These are phyloP conservation scores for Pelmatolapia mariae DNA, from an alignment of 2,113 vertebrate genomes.

Conservation along the genomic window DNA sequence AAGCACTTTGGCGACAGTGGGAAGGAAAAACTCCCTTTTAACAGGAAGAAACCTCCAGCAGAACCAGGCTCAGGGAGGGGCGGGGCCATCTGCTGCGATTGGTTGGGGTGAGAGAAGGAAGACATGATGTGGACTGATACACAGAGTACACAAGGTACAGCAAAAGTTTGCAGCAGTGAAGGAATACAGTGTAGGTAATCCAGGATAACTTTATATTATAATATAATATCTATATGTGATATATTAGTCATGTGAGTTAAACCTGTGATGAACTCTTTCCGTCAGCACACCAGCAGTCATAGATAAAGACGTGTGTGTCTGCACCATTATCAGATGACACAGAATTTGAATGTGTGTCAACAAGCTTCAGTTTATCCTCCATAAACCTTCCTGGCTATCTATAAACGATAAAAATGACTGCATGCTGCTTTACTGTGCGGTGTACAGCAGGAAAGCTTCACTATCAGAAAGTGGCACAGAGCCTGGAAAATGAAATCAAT, in stretches of 20 bases:
- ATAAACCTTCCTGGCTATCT: not conserved
- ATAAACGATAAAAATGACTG: not conserved
- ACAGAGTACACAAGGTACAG: not conserved
- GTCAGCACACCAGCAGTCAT: not conserved
- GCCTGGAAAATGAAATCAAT: not conserved
- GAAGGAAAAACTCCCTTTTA: not conserved
- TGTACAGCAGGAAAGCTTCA: not conserved
- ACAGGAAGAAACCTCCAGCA: fast-evolving
- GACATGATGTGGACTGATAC: not conserved
- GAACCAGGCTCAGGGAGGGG: not conserved
- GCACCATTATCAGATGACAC: not conserved
- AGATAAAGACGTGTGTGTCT: not conserved
- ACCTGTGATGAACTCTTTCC: not conserved
- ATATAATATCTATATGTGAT: not conserved
- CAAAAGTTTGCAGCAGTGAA: not conserved
- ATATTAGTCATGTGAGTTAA: not conserved
- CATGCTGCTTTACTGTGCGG: not conserved
- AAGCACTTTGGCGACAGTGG: not conserved
- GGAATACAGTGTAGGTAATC: not conserved
- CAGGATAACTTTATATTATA: not conserved
- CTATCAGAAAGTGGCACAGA: fast-evolving
- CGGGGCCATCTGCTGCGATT: fast-evolving
- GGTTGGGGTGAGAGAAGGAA: not conserved
- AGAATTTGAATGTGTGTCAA: not conserved
- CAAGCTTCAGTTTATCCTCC: not conserved